phyloP scores from a whole-genome alignment of 2,888 invertebrate species.

The Zaprionus lineosus region DNA sequence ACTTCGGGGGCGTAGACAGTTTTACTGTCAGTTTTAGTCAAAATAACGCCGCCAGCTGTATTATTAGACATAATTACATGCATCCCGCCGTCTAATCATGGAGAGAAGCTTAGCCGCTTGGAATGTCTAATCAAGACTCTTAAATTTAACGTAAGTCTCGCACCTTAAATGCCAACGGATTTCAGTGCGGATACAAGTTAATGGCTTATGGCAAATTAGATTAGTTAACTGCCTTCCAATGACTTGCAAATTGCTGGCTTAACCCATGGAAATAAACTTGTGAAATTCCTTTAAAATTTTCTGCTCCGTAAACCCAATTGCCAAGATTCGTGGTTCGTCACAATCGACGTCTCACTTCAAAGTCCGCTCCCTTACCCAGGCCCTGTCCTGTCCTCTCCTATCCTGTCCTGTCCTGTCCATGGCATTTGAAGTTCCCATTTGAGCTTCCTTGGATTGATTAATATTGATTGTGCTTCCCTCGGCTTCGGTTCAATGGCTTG shows the following conservation, averaged over 20 bases:
- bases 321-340: no score
- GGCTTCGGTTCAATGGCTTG: constrained; percentile 9
- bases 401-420: no score
- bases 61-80: constrained; percentile 77
- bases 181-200: constrained; percentile 24
- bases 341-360: no score
- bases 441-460: not conserved
- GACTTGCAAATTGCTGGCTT: constrained; percentile 62
- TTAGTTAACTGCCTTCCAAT: constrained; percentile 59
- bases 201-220: constrained; percentile 60
- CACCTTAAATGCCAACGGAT: constrained; percentile 20
- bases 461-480: not conserved
- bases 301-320: no score
- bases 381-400: no score
- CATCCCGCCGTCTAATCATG: constrained; percentile 62
- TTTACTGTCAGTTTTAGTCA: constrained; percentile 70
- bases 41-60: constrained; percentile 68
- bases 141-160: constrained; percentile 21
- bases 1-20: constrained; percentile 64
- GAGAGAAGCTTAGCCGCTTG: constrained; percentile 44
- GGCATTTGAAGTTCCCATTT: no score
- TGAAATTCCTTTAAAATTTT: not conserved
- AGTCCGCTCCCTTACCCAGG: no score
- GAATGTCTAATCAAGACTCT: constrained; percentile 52
- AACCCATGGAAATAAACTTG: not conserved